These are phyloP conservation scores for Lanius collurio DNA, from an alignment of 2,113 vertebrate species.

Conservation along the genomic window DNA sequence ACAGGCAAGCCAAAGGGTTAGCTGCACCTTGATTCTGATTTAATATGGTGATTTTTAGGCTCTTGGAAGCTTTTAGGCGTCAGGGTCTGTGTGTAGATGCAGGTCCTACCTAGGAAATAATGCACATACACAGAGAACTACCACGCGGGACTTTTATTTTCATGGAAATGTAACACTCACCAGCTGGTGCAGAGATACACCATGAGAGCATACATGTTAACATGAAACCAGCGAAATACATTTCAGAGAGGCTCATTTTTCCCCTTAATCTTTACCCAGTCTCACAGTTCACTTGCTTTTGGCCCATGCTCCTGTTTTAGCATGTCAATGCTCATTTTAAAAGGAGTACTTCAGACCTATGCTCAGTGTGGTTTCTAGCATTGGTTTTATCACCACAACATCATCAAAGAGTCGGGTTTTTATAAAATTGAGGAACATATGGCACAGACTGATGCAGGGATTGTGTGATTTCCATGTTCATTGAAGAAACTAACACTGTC, in stretches of 20 bases:
- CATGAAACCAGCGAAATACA: background rate
- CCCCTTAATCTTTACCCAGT: background rate
- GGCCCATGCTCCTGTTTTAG: rapidly evolving
- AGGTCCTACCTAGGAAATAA: background rate
- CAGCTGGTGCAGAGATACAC: background rate
- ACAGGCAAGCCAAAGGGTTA: background rate
- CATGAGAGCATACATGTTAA: background rate
- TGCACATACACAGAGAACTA: background rate
- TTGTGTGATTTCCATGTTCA: background rate
- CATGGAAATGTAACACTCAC: background rate
- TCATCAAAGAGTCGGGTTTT: background rate
- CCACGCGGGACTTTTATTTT: background rate
- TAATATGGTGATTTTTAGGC: background rate
- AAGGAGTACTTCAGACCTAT: background rate
- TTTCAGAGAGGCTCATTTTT: background rate
- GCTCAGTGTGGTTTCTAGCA: background rate
- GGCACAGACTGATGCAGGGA: background rate
- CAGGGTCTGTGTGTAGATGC: background rate
- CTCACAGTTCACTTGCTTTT: background rate
- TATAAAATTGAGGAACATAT: background rate
- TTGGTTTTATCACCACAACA: background rate
- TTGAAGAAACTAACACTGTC: background rate
- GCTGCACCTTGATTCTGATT: background rate
- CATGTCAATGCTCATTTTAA: background rate
- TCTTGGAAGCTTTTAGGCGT: background rate